Evolutionary conservation across 2,113 vertebrate genomes (phyloP), one percentile per base, ranked within the genome.

Genomic region (Anguilla rostrata): DNA sequence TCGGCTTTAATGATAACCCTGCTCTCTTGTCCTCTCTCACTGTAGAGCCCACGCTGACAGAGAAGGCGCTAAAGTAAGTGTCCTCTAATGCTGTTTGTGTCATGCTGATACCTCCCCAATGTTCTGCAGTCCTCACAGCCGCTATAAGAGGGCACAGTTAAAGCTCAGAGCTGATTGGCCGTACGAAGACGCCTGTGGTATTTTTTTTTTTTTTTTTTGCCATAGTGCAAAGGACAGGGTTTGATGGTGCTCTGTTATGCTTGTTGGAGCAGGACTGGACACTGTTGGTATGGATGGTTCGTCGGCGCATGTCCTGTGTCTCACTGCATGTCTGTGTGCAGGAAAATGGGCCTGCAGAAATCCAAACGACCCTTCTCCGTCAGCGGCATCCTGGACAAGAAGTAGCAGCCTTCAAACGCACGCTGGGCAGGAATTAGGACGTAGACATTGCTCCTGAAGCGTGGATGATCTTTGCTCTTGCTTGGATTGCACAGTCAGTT

Each of bases 1-100:
- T 56, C 0, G 1, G 18, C 39, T 18, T 63, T 1, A 81, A 83
- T 81, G 43, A 39, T 46, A 88, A 49, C 34, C 56, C 60, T 16
- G 0, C n/a, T 49, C 11, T 85, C 46, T 82, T 43, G 1, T 57
- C n/a, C 49, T 89, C 20, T 86, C 63, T 88, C 39, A 91, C 57
- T 49, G 16, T 49, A 95, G 94, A 92, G 60, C 88, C 91, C 0
- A 88, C 93, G 4, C 0, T 94, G 26, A 95, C 93, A 88, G 93
- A 94, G 16, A 92, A 92, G 90, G 86, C 94, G n/a, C 84, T 94
- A 7, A 92, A 46, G 94, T 96, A 86, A 94, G 95, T 92, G 9
- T 18, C 11, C 80, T 40, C 6, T 20, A 71, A 3, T 60, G 4
- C 78, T 20, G 34, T 5, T 4, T 80, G 29, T 80, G 49, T 18